These are phyloP conservation scores for Boloria selene DNA, from an alignment of 2,888 invertebrate species.

Conservation along the genomic window DNA sequence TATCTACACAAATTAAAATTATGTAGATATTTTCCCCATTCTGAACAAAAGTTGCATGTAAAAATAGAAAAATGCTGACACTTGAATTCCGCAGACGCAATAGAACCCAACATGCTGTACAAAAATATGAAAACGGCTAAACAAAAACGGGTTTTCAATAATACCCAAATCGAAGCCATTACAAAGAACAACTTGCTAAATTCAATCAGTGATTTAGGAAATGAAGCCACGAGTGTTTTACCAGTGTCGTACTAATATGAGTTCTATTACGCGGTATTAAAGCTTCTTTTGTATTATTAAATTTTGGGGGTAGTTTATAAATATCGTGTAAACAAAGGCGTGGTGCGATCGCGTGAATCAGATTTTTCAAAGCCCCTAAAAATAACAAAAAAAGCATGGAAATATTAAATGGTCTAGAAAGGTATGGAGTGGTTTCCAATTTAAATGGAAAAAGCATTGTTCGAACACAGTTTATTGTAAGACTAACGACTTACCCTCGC, in stretches of 20 bases:
- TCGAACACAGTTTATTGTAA: not conserved
- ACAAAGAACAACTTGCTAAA: conserved; percentile 41
- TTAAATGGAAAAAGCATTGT: conserved; percentile 5
- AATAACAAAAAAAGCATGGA: conserved; percentile 44
- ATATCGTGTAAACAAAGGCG: conserved; percentile 49
- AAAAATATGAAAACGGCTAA: conserved; percentile 18
- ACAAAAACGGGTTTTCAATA: conserved; percentile 33
- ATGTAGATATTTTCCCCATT: no score
- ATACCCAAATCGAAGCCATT: conserved; percentile 41
- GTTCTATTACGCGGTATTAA: conserved; percentile 38
- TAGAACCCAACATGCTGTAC: conserved; percentile 12
- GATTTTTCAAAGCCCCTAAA: conserved; percentile 49
- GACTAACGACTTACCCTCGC: no score
- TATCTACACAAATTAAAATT: no score
- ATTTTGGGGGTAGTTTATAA: conserved; percentile 39
- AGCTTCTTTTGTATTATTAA: conserved; percentile 15
- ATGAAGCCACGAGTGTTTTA: conserved; percentile 24
- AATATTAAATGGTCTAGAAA: conserved; percentile 32
- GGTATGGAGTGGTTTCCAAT: conserved; percentile 21
- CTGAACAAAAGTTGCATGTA: no score
- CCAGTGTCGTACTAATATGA: conserved; percentile 34
- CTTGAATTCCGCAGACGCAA: not conserved
- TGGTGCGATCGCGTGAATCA: conserved; percentile 46
- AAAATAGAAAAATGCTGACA: no score
- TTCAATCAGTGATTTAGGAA: conserved; percentile 39